Conservation (phyloP, 2,888 invertebrate genomes). For the Acanthosoma haemorrhoidale region DNA sequence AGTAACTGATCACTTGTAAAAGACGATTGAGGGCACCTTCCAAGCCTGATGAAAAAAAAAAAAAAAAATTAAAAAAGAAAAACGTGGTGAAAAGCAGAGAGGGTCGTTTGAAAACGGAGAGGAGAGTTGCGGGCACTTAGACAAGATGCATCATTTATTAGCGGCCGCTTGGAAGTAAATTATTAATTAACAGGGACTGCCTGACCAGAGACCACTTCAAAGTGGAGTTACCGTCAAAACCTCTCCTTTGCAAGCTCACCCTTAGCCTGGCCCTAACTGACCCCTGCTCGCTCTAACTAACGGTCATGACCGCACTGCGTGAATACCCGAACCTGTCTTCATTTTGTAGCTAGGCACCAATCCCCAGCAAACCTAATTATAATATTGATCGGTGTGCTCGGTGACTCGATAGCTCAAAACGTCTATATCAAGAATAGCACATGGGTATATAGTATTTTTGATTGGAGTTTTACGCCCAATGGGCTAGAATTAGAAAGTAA, state of each 20-base stretch:
- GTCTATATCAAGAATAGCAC: too few relatives aligned
- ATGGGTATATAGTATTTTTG: too few relatives aligned
- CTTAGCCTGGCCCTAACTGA: neutral
- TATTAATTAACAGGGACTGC: slow-evolving; percentile 2
- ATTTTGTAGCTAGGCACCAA: too few relatives aligned
- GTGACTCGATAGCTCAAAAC: too few relatives aligned
- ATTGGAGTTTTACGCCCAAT: too few relatives aligned
- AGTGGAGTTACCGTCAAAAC: neutral
- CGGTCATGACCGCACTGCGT: too few relatives aligned
- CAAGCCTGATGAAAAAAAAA: neutral
- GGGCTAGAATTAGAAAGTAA: too few relatives aligned
- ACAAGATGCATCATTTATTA: neutral
- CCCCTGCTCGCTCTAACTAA: neutral
- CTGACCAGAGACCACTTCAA: neutral
- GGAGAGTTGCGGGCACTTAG: neutral
- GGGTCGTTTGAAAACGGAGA: neutral
- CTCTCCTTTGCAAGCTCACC: neutral
- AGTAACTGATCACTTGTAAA: neutral
- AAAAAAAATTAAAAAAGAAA: too few relatives aligned
- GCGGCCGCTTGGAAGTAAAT: neutral
- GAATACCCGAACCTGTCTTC: too few relatives aligned
- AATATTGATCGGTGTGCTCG: too few relatives aligned
- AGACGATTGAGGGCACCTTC: neutral
- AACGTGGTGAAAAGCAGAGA: neutral
- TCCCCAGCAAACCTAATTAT: too few relatives aligned